phyloP scores from a whole-genome alignment of 2,888 invertebrate species.

The Lomographa bimaculata region DNA sequence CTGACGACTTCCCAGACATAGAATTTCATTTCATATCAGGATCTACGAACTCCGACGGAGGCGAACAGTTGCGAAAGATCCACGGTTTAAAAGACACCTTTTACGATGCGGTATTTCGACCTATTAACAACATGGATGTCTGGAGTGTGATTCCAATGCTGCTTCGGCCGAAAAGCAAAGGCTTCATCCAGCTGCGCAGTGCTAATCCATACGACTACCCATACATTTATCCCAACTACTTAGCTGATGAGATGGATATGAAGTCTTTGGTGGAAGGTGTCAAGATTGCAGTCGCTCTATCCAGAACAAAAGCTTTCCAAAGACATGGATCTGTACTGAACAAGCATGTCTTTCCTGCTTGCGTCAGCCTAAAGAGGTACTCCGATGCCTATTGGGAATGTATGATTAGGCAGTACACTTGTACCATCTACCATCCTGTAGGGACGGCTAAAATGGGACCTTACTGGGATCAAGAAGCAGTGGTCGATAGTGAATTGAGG shows the following conservation, averaged over 20 bases:
- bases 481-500: slow-evolving; percentile 90
- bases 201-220: slow-evolving; percentile 95
- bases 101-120: slow-evolving; percentile 89
- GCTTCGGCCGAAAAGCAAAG: slow-evolving; percentile 92
- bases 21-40: slow-evolving; percentile 95
- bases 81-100: slow-evolving; percentile 90
- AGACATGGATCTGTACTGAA: slow-evolving; percentile 89
- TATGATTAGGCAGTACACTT: slow-evolving; percentile 92
- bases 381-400: slow-evolving; percentile 94
- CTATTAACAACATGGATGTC: slow-evolving; percentile 89
- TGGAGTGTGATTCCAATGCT: slow-evolving; percentile 94
- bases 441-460: slow-evolving; percentile 96
- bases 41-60: slow-evolving; percentile 93
- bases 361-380: slow-evolving; percentile 86
- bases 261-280: slow-evolving; percentile 92
- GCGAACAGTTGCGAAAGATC: slow-evolving; percentile 90
- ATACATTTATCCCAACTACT: slow-evolving; percentile 95
- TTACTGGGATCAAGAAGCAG: slow-evolving; percentile 92
- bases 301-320: slow-evolving; percentile 90
- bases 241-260: slow-evolving; percentile 90
- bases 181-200: slow-evolving; percentile 91
- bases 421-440: slow-evolving; percentile 93
- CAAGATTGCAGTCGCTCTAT: slow-evolving; percentile 92
- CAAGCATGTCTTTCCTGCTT: slow-evolving; percentile 90
- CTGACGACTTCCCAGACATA: slow-evolving; percentile 94